phyloP scores from a whole-genome alignment of 2,888 invertebrate species.

The Erebia palarica region DNA sequence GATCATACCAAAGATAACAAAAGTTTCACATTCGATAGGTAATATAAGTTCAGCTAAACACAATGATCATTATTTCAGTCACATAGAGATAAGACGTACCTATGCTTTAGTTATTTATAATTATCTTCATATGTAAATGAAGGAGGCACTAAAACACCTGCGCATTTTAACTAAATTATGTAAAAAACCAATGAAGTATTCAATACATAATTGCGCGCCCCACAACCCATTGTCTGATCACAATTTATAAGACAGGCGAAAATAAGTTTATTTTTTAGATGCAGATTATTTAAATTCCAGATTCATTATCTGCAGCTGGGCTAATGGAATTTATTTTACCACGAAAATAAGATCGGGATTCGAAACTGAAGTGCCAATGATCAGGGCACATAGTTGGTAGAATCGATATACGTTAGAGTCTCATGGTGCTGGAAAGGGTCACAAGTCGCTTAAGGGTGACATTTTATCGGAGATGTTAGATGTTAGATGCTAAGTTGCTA shows the following conservation, averaged over 20 bases:
- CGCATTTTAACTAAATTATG: slow-evolving; percentile 36
- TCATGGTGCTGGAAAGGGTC: too few relatives aligned
- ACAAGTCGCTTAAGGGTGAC: too few relatives aligned
- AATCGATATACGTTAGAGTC: too few relatives aligned
- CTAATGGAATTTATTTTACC: slow-evolving; percentile 27
- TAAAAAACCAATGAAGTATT: slow-evolving; percentile 66
- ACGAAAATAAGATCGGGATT: background rate
- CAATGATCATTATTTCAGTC: slow-evolving; percentile 27
- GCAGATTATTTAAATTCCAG: slow-evolving; percentile 60
- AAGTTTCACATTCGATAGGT: too few relatives aligned
- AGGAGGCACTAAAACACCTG: slow-evolving; percentile 40
- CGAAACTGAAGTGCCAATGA: too few relatives aligned
- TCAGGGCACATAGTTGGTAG: too few relatives aligned
- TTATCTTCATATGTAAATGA: slow-evolving; percentile 19
- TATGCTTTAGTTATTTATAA: slow-evolving; percentile 19
- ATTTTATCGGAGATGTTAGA: too few relatives aligned
- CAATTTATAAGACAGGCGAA: slow-evolving; percentile 58
- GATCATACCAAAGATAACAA: too few relatives aligned
- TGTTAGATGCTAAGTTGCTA: too few relatives aligned
- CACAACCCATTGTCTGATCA: slow-evolving; percentile 60
- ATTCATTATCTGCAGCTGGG: slow-evolving; percentile 58
- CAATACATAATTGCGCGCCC: slow-evolving; percentile 59
- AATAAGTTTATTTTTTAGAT: slow-evolving; percentile 37
- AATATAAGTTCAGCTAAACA: background rate
- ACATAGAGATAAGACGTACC: slow-evolving; percentile 11